These are phyloP conservation scores for Sclerurus mexicanus DNA, from an alignment of 2,113 vertebrate species.

Conservation along the genomic window DNA sequence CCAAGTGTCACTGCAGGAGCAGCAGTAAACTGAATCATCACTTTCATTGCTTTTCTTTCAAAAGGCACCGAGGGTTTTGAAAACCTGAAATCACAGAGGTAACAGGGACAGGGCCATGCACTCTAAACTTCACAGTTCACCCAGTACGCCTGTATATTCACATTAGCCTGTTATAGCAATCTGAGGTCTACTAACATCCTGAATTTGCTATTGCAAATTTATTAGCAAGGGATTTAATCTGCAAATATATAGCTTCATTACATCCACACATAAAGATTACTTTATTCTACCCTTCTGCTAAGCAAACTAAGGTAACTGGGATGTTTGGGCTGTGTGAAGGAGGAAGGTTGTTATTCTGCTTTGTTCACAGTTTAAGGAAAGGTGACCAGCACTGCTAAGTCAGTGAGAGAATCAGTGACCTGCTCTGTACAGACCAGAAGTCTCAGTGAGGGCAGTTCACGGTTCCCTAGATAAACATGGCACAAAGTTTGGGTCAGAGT, in stretches of 20 bases:
- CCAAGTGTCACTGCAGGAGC: not conserved
- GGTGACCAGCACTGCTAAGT: not conserved
- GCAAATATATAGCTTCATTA: not conserved
- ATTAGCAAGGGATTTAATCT: not conserved
- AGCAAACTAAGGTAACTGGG: not conserved
- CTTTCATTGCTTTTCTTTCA: not conserved
- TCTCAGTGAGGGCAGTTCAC: not conserved
- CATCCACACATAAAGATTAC: not conserved
- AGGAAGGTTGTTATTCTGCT: not conserved
- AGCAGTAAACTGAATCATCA: conserved; percentile 10
- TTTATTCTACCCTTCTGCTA: not conserved
- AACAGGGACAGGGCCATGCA: not conserved
- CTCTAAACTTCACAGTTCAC: not conserved
- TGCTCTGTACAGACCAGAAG: not conserved
- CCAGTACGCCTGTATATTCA: not conserved
- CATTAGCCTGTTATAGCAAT: not conserved
- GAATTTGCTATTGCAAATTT: not conserved
- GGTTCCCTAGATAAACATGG: not conserved
- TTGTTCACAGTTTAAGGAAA: not conserved
- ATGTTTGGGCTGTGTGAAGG: not conserved
- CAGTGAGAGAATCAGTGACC: not conserved
- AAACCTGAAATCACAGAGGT: not conserved
- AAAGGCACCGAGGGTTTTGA: not conserved
- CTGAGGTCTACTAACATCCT: not conserved
- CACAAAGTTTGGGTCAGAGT: not conserved